Percentiles rank a stretch among this genome's conserved stretches.
These are phyloP conservation scores for Ochotona curzoniae DNA, from an alignment of 2,113 vertebrate genomes.

Conservation along the genomic window DNA sequence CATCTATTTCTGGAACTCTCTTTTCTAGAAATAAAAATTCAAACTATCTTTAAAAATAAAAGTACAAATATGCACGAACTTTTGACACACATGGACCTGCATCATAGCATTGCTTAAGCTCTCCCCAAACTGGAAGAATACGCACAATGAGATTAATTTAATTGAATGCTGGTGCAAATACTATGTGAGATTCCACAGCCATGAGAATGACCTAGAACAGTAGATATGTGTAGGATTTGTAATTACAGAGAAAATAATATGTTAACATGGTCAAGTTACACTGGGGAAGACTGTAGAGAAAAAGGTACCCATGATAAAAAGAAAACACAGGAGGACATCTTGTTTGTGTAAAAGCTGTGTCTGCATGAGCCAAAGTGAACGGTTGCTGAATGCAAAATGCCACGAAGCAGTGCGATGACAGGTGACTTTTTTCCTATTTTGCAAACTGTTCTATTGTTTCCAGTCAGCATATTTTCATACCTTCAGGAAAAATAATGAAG, in stretches of 20 bases:
- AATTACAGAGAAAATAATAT: background rate
- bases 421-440: background rate
- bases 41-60: constrained; percentile 28
- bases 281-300: background rate
- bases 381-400: background rate
- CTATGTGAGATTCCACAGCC: background rate
- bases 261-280: background rate
- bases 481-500: background rate
- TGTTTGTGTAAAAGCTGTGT: background rate
- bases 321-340: too few relatives aligned
- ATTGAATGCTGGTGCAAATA: background rate
- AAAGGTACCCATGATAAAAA: background rate
- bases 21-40: background rate
- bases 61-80: background rate
- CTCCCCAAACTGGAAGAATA: background rate
- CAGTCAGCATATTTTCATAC: background rate
- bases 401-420: background rate
- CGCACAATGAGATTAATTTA: background rate
- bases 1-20: background rate
- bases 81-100: background rate
- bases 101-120: background rate
- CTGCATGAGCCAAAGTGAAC: background rate
- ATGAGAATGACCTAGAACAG: background rate
- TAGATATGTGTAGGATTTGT: background rate
- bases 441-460: background rate